Percentiles rank a stretch among this genome's conserved stretches.
phyloP scores from a whole-genome alignment of 2,113 vertebrate species.

The Vulpes vulpes region DNA sequence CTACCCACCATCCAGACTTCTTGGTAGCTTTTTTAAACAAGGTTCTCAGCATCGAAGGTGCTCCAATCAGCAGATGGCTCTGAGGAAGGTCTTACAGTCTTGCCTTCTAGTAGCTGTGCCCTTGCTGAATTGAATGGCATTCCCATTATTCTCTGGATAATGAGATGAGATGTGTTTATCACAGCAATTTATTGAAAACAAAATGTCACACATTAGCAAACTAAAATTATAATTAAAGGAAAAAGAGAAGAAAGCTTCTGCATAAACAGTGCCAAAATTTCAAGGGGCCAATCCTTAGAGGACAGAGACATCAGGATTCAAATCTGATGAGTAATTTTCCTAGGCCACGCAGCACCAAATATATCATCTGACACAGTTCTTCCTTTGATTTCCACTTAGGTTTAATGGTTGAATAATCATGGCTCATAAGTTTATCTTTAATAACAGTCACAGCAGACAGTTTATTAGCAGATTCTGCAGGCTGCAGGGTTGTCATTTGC shows the following conservation, averaged over 20 bases:
- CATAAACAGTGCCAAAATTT: slow-evolving; percentile 69
- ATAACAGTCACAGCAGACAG: slow-evolving; percentile 81
- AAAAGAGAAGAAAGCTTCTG: slow-evolving; percentile 66
- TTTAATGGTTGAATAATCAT: slow-evolving; percentile 85
- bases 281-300: slow-evolving; percentile 69
- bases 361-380: slow-evolving; percentile 75
- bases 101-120: background rate
- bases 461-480: slow-evolving; percentile 84
- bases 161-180: slow-evolving; percentile 22
- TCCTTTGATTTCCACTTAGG: slow-evolving; percentile 79
- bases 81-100: background rate
- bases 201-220: slow-evolving; percentile 33
- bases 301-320: slow-evolving; percentile 81
- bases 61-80: background rate
- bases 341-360: slow-evolving; percentile 58
- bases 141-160: background rate
- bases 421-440: slow-evolving; percentile 86
- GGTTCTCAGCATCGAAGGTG: background rate
- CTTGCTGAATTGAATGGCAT: background rate
- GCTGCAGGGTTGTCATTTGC: slow-evolving; percentile 82
- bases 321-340: slow-evolving; percentile 82
- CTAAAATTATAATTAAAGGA: slow-evolving; percentile 67
- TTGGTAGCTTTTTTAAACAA: background rate
- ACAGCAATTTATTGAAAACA: slow-evolving; percentile 29
- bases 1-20: background rate